Evolutionary conservation across 2,888 invertebrate genomes (phyloP), one percentile per base, ranked within the genome.

Genomic region (Dolichomitus sp.): DNA sequence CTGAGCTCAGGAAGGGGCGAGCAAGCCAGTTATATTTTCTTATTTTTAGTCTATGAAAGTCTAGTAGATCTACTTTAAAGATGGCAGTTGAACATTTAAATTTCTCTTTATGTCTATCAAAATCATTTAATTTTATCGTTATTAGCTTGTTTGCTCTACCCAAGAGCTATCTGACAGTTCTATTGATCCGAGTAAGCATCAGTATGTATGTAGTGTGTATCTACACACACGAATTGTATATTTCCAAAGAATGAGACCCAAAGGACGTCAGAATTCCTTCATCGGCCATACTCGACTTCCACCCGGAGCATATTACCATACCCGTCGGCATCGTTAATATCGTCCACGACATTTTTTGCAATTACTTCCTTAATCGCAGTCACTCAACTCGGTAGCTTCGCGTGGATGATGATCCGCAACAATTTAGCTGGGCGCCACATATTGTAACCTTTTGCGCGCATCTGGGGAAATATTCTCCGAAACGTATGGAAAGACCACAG

Each of bases 141-240:
- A n/a, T n/a, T n/a, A n/a, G n/a, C n/a, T n/a, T n/a, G n/a, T n/a
- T n/a, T n/a, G n/a, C n/a, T n/a, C n/a, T n/a, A n/a, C n/a, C 37
- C 45, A 45, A 42, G 65, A 54, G 50, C 45, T 69, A 70, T 74
- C 69, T 50, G 73, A 80, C 83, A 77, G 77, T 80, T 74, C 69
- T 80, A 83, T 80, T 83, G 83, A 69, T 77, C 50, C 68, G 77
- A 59, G 76, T 42, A 59, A 50, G 63, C 57, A 80, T 72, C 45
- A 9, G 30, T n/a, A 45, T 59, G 61, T 48, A 40, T 54, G 12
- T n/a, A 65, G 42, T 69, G n/a, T 11, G 17, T 50, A 48, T 63
- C 7, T 11, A 1, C 37, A n/a, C 37, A 59, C 52, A 52, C 40
- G 4, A 33, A 37, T 61, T 12, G 27, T 57, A 59, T 54, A 54